These are phyloP conservation scores for Rhadinocentrus ornatus DNA, from an alignment of 2,797 vertebrate genomes.

Conservation along the genomic window DNA sequence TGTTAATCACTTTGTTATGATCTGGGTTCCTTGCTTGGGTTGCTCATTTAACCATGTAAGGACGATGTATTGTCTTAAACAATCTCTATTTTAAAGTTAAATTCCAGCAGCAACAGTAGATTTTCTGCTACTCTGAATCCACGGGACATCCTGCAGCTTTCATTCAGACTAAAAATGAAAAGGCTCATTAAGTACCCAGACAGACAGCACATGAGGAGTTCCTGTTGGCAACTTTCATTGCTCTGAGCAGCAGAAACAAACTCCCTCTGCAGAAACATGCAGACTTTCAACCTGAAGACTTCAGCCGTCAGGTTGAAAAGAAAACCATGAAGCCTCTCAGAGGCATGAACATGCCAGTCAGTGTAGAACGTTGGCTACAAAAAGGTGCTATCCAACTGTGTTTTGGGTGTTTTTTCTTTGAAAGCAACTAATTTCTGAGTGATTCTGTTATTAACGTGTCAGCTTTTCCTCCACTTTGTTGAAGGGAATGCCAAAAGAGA, in stretches of 20 bases:
- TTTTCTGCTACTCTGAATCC: neutral
- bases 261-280: neutral
- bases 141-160: neutral
- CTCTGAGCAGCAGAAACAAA: neutral
- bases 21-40: no score
- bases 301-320: neutral
- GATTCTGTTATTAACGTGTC: constrained; percentile 47
- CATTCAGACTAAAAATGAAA: neutral
- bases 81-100: neutral
- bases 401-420: constrained; percentile 17
- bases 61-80: no score
- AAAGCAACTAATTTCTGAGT: constrained; percentile 28
- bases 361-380: constrained; percentile 20
- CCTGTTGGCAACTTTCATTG: no score
- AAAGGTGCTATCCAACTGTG: constrained; percentile 33
- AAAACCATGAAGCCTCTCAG: constrained; percentile 20
- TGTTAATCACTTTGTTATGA: no score
- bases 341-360: constrained; percentile 54
- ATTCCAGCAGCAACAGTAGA: neutral
- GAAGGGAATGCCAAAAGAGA: neutral
- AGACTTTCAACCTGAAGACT: neutral
- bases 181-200: neutral
- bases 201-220: neutral
- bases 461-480: constrained; percentile 14
- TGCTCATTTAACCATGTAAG: no score